Conservation (phyloP, 2,797 vertebrate genomes). For the Poeciliopsis gracilis region DNA sequence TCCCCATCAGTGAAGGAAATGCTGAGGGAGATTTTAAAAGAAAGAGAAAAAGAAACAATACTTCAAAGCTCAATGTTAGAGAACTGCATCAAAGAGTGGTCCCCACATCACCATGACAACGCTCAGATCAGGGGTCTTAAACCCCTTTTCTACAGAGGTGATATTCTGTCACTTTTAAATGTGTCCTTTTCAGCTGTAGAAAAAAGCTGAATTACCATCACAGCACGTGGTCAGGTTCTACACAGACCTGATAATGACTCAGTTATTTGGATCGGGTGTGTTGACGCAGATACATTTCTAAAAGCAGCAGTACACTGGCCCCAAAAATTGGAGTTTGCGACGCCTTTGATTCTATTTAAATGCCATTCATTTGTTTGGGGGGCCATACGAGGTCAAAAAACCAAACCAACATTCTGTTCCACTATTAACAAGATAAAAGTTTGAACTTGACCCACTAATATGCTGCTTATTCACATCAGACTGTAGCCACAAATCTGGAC, state of each 20-base stretch:
- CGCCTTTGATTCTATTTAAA: background rate
- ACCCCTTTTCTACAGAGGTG: background rate
- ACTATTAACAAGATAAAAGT: background rate
- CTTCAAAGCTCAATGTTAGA: background rate
- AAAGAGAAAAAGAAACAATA: background rate
- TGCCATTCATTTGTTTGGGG: background rate
- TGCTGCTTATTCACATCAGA: background rate
- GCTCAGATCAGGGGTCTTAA: background rate
- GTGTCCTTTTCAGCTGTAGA: background rate
- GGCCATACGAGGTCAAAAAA: background rate
- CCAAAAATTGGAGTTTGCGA: background rate
- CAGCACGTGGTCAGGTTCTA: background rate
- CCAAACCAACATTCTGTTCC: background rate
- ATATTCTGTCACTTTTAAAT: background rate
- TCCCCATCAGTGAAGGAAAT: background rate
- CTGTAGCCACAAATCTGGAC: background rate
- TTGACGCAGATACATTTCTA: background rate
- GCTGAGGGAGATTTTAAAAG: background rate
- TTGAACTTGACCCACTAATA: background rate
- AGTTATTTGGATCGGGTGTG: background rate
- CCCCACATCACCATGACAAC: background rate
- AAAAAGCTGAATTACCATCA: background rate
- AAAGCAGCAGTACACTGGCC: background rate
- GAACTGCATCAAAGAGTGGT: background rate
- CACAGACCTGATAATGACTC: background rate